phyloP scores from a whole-genome alignment of 2,797 vertebrate genomes.

The Psittacula derbiana region DNA sequence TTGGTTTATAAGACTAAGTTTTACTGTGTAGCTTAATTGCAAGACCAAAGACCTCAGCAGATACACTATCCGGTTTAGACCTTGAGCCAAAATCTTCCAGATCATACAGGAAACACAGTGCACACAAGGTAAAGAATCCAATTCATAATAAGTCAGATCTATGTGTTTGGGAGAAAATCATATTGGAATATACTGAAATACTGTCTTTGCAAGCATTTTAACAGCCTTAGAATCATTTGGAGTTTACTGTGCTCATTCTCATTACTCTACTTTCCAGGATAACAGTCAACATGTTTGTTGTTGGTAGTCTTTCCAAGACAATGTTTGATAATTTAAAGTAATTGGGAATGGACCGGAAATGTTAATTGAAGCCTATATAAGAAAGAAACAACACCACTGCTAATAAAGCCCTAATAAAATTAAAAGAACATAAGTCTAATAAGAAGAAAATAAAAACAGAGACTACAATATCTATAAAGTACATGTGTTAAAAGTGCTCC shows the following conservation, averaged over 20 bases:
- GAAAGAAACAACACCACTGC: background rate
- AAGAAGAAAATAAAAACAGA: background rate
- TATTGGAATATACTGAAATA: background rate
- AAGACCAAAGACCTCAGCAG: background rate
- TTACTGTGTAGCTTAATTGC: background rate
- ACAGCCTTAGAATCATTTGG: background rate
- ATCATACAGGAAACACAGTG: background rate
- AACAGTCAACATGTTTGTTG: background rate
- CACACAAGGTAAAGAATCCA: background rate
- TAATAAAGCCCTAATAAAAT: background rate
- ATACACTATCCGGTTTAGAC: background rate
- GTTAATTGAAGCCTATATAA: background rate
- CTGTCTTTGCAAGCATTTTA: background rate
- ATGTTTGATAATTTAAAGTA: background rate
- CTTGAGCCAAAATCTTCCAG: background rate
- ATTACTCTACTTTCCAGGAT: background rate
- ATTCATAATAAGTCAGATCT: background rate
- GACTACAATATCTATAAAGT: background rate
- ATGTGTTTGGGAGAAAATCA: background rate
- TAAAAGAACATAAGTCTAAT: background rate
- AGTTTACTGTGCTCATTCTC: background rate
- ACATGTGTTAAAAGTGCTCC: background rate
- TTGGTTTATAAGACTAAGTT: background rate
- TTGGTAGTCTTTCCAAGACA: background rate
- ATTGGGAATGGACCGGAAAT: background rate